Base-by-base conservation (phyloP, 2,797 vertebrate genomes). In the Hydrocynus forskahlii region DNA sequence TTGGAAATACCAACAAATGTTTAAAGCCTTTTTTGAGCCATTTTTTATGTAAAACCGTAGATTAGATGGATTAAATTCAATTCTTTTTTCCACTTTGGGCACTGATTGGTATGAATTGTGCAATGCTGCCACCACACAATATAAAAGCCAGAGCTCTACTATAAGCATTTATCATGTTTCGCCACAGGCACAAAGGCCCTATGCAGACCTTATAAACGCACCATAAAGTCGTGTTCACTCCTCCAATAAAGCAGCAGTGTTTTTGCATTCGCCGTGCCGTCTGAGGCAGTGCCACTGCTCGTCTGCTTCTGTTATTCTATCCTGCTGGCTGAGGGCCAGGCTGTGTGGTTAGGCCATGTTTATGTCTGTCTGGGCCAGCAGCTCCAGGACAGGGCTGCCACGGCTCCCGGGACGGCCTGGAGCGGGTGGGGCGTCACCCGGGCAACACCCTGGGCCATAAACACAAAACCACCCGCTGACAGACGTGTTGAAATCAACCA, bases 351-450 rank as follows among this genome's bases (percentile, higher is more conserved):
- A 86, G 90, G 87, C 86, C 83, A 62, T 95, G 93, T 95, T 94
- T 94, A 94, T 89, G 87, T 94, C 93, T 93, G 93, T 94, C 93
- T 93, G 92, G 91, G 85, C 89, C 89, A 84, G 88, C 84, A 91
- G 83, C 64, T 71, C 72, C 79, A 78, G 83, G 76, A 79, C 83
- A 85, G 68, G 64, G 72, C 45, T 57, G 72, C 80, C 67, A 76
- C 81, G 66, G 86, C 54, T 75, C 81, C 52, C 70, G 82, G 83
- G 69, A 75, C 75, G 78, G 66, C 67, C 40, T 23, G 45, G 50
- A 70, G 69, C 13, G 68, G 67, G 68, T 66, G 70, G 81, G 71
- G 76, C 62, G 69, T 48, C 29, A 4, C 55, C 43, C 45, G 38
- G 52, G 57, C 57, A 54, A 64, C 84, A 85, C 74, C 76, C 71